Base-by-base conservation (phyloP, 2,888 invertebrate species). In the Erpobdella octoculata region DNA sequence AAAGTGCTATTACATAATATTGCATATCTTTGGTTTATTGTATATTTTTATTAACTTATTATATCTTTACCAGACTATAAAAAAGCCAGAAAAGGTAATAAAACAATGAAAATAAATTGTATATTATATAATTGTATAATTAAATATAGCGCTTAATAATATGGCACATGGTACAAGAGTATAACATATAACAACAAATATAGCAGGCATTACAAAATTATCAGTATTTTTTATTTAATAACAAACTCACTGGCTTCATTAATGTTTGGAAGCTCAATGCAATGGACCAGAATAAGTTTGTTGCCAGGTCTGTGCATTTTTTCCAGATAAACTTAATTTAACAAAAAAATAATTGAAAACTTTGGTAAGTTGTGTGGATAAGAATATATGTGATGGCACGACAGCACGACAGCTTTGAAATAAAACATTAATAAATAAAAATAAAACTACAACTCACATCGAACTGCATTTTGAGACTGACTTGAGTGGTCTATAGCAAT, bases 221-320 rank as follows among this genome's bases (percentile, higher is more conserved):
- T n/a, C n/a, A n/a, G n/a, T n/a, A n/a, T n/a, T n/a, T n/a, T n/a
- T n/a, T n/a, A n/a, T n/a, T n/a, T n/a, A 58, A 8, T 28, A 69
- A 33, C 5, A 8, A 25, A 73, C 77, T 75, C 68, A 77, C 77
- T 70, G 33, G 77, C 76, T 72, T 74, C 71, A 38, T 74, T 71
- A 4, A 76, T 71, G 37, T 74, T 75, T 15, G 76, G 77, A 15
- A 77, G 72, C 59, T 77, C 77, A n/a, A 77, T 74, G 53, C 75
- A 75, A 61, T 77, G 76, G 12, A 75, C 76, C 53, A 77, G 75
- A 35, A 77, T 74, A 2, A 77, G 65, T 64, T 71, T 71, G 73
- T 77, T 77, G 25, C 76, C 77, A 5, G 74, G 72, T 53, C 76
- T 46, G 66, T 77, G 77, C 25, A 76, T 65, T 35, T 71, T 68